These are phyloP conservation scores for Bombyx huttoni DNA, from an alignment of 2,888 invertebrate genomes.

Conservation along the genomic window DNA sequence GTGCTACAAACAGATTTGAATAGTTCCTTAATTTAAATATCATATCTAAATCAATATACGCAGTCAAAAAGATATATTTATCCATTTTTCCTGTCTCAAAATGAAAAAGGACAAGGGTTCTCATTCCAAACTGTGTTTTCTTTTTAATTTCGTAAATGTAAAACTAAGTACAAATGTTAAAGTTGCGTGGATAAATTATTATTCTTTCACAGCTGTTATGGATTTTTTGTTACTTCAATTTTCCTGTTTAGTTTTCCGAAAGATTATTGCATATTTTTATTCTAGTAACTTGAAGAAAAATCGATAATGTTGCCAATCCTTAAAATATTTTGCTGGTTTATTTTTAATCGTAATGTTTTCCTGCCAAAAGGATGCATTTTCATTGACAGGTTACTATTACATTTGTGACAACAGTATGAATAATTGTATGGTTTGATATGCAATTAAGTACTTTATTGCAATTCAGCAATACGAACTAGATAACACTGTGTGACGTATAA, in stretches of 20 bases:
- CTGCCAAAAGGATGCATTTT: conserved; percentile 42
- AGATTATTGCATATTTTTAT: not conserved
- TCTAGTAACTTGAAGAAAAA: conserved; percentile 22
- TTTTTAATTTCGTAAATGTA: too few relatives aligned
- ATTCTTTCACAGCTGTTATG: too few relatives aligned
- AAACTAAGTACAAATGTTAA: too few relatives aligned
- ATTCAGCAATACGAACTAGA: conserved; percentile 27
- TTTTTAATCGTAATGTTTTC: conserved; percentile 38
- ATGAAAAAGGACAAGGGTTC: too few relatives aligned
- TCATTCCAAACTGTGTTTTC: too few relatives aligned
- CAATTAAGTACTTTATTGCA: conserved; percentile 43
- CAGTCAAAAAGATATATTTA: too few relatives aligned
- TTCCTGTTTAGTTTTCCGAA: not conserved
- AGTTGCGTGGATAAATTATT: too few relatives aligned
- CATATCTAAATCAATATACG: too few relatives aligned
- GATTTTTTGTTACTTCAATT: not conserved
- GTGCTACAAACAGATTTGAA: too few relatives aligned
- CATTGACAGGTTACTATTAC: conserved; percentile 24
- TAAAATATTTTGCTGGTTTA: conserved; percentile 33
- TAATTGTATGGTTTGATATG: conserved; percentile 20
- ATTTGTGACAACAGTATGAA: conserved; percentile 18
- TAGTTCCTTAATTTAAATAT: too few relatives aligned
- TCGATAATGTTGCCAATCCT: conserved; percentile 60
- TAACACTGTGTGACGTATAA: conserved; percentile 41
- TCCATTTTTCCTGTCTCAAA: too few relatives aligned